A percentile compares a stretch with the other conserved stretches of the same genome.
Evolutionary conservation across 2,113 vertebrate species (phyloP).

Genomic region (Tenebrosternarchus preto): DNA sequence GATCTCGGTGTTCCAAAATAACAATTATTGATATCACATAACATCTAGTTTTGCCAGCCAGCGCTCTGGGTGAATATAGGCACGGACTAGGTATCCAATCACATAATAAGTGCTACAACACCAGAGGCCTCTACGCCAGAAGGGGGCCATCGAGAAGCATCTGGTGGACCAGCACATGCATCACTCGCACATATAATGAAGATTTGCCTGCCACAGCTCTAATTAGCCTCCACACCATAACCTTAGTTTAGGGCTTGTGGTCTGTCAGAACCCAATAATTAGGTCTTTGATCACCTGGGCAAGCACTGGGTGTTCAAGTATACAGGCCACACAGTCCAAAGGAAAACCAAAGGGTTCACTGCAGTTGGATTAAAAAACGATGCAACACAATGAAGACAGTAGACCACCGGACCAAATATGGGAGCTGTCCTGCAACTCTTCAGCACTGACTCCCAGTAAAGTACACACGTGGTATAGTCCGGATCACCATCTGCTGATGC

Average conservation of each 20-base stretch:
- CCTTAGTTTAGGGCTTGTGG: slow-evolving; percentile 15
- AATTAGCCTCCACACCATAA: slow-evolving; percentile 7
- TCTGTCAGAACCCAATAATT: slow-evolving; percentile 1
- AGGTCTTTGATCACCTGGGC: slow-evolving; percentile 12
- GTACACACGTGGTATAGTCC: background rate
- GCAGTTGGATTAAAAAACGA: background rate
- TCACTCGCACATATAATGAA: background rate
- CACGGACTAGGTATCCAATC: too few relatives aligned
- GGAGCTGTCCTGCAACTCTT: too few relatives aligned
- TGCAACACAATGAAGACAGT: background rate
- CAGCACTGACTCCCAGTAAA: too few relatives aligned
- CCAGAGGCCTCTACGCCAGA: background rate
- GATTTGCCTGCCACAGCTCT: slow-evolving; percentile 10
- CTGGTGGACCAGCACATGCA: background rate
- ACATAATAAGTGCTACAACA: background rate
- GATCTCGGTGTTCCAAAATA: background rate
- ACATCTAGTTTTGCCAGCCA: background rate
- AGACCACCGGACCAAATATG: too few relatives aligned
- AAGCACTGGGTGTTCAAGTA: background rate
- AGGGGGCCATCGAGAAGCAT: background rate
- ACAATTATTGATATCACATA: background rate
- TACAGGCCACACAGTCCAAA: background rate
- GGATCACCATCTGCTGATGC: background rate
- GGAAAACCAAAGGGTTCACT: background rate
- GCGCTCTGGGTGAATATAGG: background rate